Conservation (phyloP, 2,888 invertebrate genomes). For the Chromoteleia sp. region DNA sequence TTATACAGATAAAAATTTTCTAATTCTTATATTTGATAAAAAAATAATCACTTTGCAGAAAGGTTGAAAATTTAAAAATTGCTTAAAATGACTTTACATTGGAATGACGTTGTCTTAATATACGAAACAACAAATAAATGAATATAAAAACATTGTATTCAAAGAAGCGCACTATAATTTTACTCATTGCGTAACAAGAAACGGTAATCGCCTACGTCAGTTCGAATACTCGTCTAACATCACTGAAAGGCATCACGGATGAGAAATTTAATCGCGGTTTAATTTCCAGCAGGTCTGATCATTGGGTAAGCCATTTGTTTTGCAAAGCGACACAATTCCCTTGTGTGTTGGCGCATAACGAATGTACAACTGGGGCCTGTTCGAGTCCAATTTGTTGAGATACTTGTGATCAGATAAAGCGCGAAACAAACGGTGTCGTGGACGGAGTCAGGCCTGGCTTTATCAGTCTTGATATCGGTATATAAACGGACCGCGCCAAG, state of each 20-base stretch:
- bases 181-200: not conserved
- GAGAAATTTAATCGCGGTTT: conserved; percentile 6
- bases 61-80: no score
- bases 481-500: conserved; percentile 30
- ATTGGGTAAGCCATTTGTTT: not conserved
- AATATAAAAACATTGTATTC: not conserved
- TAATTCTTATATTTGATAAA: no score
- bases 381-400: conserved; percentile 34
- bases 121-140: not conserved
- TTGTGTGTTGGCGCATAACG: conserved; percentile 24
- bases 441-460: not conserved
- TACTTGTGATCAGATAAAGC: conserved; percentile 46
- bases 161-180: not conserved
- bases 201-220: not conserved
- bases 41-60: no score
- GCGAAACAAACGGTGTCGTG: conserved; percentile 33
- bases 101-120: no score
- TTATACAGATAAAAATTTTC: no score
- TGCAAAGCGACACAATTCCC: conserved; percentile 27
- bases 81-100: no score
- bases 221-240: not conserved
- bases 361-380: conserved; percentile 22
- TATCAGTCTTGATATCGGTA: conserved; percentile 7
- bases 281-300: conserved; percentile 14
- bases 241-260: not conserved